Percentiles rank a stretch among this genome's conserved stretches.
These are phyloP conservation scores for Zeus faber DNA, from an alignment of 2,113 vertebrate genomes.

Conservation along the genomic window DNA sequence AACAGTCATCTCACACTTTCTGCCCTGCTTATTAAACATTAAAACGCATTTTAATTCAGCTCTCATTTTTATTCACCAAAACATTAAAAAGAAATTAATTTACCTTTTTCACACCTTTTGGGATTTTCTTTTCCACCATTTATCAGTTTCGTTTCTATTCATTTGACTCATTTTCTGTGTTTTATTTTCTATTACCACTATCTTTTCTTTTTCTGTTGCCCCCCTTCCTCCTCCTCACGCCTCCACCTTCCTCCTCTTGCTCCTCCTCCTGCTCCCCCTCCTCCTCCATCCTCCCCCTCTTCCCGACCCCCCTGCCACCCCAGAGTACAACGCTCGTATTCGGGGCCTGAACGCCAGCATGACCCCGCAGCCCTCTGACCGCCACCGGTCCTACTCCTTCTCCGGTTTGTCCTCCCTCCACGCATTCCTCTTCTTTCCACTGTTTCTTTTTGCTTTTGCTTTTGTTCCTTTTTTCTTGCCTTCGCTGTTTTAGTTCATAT, in stretches of 20 bases:
- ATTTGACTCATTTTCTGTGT: background rate
- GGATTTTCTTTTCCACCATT: background rate
- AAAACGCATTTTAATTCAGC: too few species aligned
- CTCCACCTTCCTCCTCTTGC: conserved; percentile 66
- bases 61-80: too few species aligned
- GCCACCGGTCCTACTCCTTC: conserved; percentile 87
- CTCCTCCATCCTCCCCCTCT: conserved; percentile 38
- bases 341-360: conserved; percentile 80
- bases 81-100: too few species aligned
- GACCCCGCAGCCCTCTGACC: conserved; percentile 76
- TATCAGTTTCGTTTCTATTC: conserved; percentile 8
- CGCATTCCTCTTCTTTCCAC: too few species aligned
- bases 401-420: conserved; percentile 92
- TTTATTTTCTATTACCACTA: conserved; percentile 9
- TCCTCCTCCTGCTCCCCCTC: conserved; percentile 54
- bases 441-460: background rate
- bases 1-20: too few species aligned
- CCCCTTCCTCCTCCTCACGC: conserved; percentile 49
- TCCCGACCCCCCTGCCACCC: conserved; percentile 47
- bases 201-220: background rate
- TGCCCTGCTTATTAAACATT: too few species aligned
- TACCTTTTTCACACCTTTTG: background rate
- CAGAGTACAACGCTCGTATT: conserved; percentile 96
- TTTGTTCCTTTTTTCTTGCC: conserved; percentile 4
- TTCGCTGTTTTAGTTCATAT: background rate